A percentile compares a stretch with the other conserved stretches of the same genome.
Evolutionary conservation across 2,113 vertebrate genomes (phyloP).

Genomic region (Passerina amoena): DNA sequence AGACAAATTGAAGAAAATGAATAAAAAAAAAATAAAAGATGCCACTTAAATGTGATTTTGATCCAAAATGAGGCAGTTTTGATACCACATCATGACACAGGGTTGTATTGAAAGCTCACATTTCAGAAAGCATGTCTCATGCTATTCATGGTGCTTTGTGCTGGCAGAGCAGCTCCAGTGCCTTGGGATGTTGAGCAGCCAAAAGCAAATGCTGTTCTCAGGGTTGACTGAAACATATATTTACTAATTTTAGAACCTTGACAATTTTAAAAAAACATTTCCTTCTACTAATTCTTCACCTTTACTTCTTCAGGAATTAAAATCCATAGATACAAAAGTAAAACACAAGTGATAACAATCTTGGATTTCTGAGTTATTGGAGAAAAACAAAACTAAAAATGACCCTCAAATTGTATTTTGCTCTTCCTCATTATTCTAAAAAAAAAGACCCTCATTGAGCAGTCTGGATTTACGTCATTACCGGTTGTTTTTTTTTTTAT

Average conservation of each 20-base stretch:
- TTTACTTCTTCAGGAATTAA: not conserved
- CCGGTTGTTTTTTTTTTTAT: not conserved
- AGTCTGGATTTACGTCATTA: not conserved
- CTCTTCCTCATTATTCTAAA: not conserved
- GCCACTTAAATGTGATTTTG: not conserved
- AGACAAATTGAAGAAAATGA: not conserved
- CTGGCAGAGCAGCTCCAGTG: not conserved
- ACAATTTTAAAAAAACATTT: not conserved
- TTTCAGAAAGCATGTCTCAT: not conserved
- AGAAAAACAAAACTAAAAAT: not conserved
- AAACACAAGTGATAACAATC: not conserved
- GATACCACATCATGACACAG: not conserved
- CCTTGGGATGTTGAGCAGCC: not conserved
- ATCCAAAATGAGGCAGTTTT: not conserved
- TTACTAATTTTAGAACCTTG: not conserved
- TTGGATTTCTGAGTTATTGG: not conserved
- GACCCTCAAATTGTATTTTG: not conserved
- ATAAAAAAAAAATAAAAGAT: not conserved
- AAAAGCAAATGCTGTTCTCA: not conserved
- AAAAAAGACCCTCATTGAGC: not conserved
- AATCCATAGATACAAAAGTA: not conserved
- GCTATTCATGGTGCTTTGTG: not conserved
- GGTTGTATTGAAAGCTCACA: not conserved
- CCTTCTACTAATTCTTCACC: not conserved
- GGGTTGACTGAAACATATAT: not conserved